phyloP scores from a whole-genome alignment of 2,797 vertebrate species.

The Gorsachius magnificus region DNA sequence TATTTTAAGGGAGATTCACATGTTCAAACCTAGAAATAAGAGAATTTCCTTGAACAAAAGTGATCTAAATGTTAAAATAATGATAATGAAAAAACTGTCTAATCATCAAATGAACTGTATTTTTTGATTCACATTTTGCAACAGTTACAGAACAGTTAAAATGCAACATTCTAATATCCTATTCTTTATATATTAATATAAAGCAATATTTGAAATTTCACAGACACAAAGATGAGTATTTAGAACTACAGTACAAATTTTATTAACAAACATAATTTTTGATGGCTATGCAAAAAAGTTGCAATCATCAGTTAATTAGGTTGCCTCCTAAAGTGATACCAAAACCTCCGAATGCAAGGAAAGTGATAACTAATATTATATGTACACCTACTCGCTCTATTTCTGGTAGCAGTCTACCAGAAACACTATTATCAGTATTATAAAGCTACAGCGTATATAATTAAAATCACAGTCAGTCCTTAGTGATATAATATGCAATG shows the following conservation, averaged over 20 bases:
- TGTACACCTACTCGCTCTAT: background rate
- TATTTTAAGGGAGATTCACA: background rate
- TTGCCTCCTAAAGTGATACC: background rate
- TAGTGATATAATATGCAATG: background rate
- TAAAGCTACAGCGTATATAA: background rate
- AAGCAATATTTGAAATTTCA: background rate
- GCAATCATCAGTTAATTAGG: background rate
- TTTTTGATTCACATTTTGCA: background rate
- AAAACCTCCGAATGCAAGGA: background rate
- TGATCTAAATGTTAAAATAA: background rate
- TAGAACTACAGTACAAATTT: conserved; percentile 9
- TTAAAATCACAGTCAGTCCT: background rate
- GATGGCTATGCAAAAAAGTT: background rate
- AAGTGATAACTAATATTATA: background rate
- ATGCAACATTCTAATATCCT: background rate
- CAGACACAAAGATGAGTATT: background rate
- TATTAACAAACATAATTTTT: background rate
- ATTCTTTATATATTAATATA: background rate
- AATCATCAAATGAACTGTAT: background rate
- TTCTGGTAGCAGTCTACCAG: conserved; percentile 24
- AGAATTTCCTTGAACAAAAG: background rate
- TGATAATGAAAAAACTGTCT: background rate
- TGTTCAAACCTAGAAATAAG: background rate
- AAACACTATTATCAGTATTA: background rate
- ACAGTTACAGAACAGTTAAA: background rate